These are phyloP conservation scores for Dichetophora obliterata DNA, from an alignment of 2,888 invertebrate species.

Conservation along the genomic window DNA sequence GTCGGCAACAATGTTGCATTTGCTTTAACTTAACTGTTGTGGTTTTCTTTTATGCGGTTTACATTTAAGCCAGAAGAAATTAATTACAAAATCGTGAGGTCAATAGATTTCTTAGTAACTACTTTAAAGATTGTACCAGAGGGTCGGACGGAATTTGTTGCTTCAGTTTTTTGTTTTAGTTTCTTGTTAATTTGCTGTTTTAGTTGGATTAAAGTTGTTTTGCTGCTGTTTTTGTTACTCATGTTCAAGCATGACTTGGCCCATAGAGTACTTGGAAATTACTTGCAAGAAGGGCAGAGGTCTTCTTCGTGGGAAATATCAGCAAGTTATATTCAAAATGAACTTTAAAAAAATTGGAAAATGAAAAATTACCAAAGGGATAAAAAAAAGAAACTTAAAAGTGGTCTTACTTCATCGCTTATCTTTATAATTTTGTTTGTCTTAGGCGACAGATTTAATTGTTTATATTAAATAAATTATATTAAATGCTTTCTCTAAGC, in stretches of 20 bases:
- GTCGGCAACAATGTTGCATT: slow-evolving; percentile 24
- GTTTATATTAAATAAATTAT: no score
- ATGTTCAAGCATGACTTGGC: neutral
- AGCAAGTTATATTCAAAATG: no score
- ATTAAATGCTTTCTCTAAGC: no score
- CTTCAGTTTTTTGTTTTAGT: neutral
- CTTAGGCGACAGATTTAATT: no score
- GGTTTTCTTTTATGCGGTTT: slow-evolving; percentile 22
- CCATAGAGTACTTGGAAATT: neutral
- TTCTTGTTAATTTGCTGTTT: slow-evolving; percentile 3
- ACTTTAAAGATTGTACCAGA: neutral
- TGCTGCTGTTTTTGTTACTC: neutral
- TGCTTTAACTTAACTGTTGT: slow-evolving; percentile 30
- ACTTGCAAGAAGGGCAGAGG: neutral
- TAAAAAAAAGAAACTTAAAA: no score
- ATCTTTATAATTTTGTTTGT: no score
- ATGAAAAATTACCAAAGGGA: no score
- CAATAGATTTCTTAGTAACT: slow-evolving; percentile 10
- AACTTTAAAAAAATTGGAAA: no score
- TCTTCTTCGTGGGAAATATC: neutral
- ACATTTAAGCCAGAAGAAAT: slow-evolving; percentile 16
- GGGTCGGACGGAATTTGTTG: no score
- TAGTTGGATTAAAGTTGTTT: neutral
- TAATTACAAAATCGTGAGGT: slow-evolving; percentile 37
- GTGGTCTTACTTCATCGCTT: no score